Percentiles rank a stretch among this genome's conserved stretches.
Conservation (phyloP, 1,140 invertebrate species). For the Drepana arcuata region DNA sequence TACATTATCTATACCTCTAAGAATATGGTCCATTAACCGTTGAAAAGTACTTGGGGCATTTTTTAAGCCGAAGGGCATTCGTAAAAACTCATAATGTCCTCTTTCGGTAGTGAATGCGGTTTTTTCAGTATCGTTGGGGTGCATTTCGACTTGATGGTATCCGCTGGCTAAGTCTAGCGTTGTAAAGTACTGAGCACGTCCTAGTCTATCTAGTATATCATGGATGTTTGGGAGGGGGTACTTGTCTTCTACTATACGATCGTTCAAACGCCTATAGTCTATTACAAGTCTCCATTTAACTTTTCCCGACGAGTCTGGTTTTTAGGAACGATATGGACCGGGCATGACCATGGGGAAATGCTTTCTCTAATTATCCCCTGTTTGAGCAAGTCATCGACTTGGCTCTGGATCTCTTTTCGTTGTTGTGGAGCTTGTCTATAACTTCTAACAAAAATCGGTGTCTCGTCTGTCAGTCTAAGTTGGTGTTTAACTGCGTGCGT, state of each 20-base stretch:
- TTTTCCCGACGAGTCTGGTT: slow-evolving; percentile 9
- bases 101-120: slow-evolving; percentile 6
- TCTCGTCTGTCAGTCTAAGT: slow-evolving; percentile 1
- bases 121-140: slow-evolving; percentile 4
- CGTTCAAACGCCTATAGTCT: slow-evolving; percentile 5
- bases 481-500: slow-evolving; percentile 12
- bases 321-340: slow-evolving; percentile 4
- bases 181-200: slow-evolving; percentile 9
- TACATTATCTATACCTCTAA: slow-evolving; percentile 3
- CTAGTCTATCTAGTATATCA: slow-evolving; percentile 16
- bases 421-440: neutral
- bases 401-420: slow-evolving; percentile 1
- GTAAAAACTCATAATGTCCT: slow-evolving; percentile 7
- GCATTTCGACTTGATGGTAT: slow-evolving; percentile 17
- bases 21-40: too few species aligned
- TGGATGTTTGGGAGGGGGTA: slow-evolving; percentile 2
- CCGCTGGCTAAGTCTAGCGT: slow-evolving; percentile 14
- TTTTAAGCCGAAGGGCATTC: slow-evolving; percentile 16
- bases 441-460: slow-evolving; percentile 4
- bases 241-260: slow-evolving; percentile 14
- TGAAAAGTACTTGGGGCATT: slow-evolving; percentile 16
- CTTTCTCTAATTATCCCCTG: slow-evolving; percentile 1
- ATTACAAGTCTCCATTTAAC: slow-evolving; percentile 10
- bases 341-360: neutral
- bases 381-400: slow-evolving; percentile 3